Percentiles rank a stretch among this genome's conserved stretches.
These are phyloP conservation scores for Papilio dardanus DNA, from an alignment of 1,140 invertebrate species.

Conservation along the genomic window DNA sequence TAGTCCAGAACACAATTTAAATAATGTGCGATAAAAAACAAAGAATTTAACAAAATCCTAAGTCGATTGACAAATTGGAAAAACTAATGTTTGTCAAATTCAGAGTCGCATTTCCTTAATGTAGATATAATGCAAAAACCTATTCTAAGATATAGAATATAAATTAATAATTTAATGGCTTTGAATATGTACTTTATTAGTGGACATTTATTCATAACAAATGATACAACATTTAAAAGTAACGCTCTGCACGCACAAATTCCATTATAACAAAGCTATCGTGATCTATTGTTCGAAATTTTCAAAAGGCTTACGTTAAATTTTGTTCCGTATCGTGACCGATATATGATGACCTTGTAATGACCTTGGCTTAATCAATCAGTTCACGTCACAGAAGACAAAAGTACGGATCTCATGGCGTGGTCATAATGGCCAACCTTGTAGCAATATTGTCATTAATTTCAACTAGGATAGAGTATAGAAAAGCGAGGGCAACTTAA, in stretches of 20 bases:
- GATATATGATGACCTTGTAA: slow-evolving; percentile 18
- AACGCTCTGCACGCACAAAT: slow-evolving; percentile 4
- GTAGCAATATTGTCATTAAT: slow-evolving; percentile 29
- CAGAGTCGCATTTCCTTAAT: too few species aligned
- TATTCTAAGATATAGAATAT: too few species aligned
- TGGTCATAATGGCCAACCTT: slow-evolving; percentile 31
- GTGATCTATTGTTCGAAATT: slow-evolving; percentile 25
- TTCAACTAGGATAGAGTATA: slow-evolving; percentile 33
- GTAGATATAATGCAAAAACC: too few species aligned
- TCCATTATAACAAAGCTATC: background rate
- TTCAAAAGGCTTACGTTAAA: slow-evolving; percentile 33
- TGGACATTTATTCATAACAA: background rate
- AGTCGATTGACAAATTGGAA: background rate
- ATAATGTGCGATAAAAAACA: too few species aligned
- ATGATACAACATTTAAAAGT: background rate
- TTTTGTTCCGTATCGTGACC: slow-evolving; percentile 53
- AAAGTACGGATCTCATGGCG: slow-evolving; percentile 47
- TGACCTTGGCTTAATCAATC: slow-evolving; percentile 33
- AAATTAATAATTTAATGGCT: too few species aligned
- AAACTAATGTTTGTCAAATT: too few species aligned
- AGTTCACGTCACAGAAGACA: slow-evolving; percentile 44
- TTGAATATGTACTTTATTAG: too few species aligned
- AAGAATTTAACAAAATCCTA: background rate
- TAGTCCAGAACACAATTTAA: background rate
- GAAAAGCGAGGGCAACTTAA: background rate